Base-by-base conservation (phyloP, 2,113 vertebrate genomes). In the Pangasianodon gigas region DNA sequence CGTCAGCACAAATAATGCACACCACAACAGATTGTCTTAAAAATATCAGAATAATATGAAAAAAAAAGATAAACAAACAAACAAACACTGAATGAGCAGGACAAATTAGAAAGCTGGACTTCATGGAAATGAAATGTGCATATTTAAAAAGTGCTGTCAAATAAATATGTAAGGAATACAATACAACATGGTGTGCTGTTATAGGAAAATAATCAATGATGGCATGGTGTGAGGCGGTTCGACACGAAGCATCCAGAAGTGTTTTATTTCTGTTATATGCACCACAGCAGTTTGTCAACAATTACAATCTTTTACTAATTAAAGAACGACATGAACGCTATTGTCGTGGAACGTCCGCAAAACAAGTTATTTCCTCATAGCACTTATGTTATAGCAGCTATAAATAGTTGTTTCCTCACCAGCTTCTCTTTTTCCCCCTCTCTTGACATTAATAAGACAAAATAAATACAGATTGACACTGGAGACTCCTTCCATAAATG, bases 21-120 rank as follows among this genome's bases (percentile, higher is more conserved):
- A 88, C 90, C 69, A 93, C 87, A 94, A 86, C 91, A 93, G 62
- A 95, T 94, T 94, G 93, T 93, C 93, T 87, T 79, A 85, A 19
- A 71, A 89, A 32, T 21, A 75, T 80, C 80, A 89, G 91, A 92
- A 92, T 87, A 77, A 80, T 94, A 26, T 41, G 46, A 9, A 81
- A 16, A 11, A 82, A 90, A 82, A 90, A 60, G 7, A 52, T 24
- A 46, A 69, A 51, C 9, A 71, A 71, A 69, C 9, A 69, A 10
- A 54, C 52, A 54, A 54, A 14, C 52, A 13, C 18, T 19, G 67
- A 3, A 77, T 48, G 21, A 46, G n/a, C 51, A 19, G 24, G 48
- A 51, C 6, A 1, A 52, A 80, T 80, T 21, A 6, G 6, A 52
- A 81, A 48, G 41, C 0, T 7, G 48, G 75, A 79, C 41, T 10